Evolutionary conservation across 2,797 vertebrate species (phyloP), one percentile per base, ranked within the genome.

Genomic region (Odontamblyopus lacepedii): DNA sequence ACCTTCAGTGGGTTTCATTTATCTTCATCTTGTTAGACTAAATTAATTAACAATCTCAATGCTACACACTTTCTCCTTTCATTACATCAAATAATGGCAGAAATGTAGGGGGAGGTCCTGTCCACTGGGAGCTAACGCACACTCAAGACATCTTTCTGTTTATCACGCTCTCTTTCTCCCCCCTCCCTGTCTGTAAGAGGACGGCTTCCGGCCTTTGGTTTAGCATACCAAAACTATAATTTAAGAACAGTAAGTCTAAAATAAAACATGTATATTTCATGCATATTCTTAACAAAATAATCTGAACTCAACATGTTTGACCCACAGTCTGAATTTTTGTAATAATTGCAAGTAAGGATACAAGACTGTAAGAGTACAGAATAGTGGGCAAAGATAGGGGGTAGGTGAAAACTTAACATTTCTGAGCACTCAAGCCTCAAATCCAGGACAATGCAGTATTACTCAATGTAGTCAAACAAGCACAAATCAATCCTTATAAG

Each of bases 11-110:
- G 95, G 94, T 95, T 97, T 96, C 96, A 97, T 98, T 97, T 97
- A 96, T 98, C 96, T 98, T 98, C 96, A 97, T 97, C 96, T 96
- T 96, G 95, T 98, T 97, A 97, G 94, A 94, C 93, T 96, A 98
- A 97, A 97, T 97, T 96, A 99, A 99, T 98, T 98, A 98, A 96
- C 96, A 97, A 96, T 96, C 94, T 98, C 95, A 94, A 91, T 96
- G 94, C 95, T 96, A 94, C 95, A 96, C 94, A 95, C 95, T 97
- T 97, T 97, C 96, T 95, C 95, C 96, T 98, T 98, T 97, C 95
- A 97, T 98, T 97, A 98, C 95, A 96, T 98, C 96, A 98, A 96
- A 96, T 98, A 98, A 96, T 96, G 92, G 93, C 88, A 93, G 87
- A 89, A 93, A 94, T 95, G 92, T 87, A 92, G 92, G 91, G 95